Percentiles rank a stretch among this genome's conserved stretches.
Conservation (phyloP, 2,888 invertebrate genomes). For the Glaucopsyche alexis region DNA sequence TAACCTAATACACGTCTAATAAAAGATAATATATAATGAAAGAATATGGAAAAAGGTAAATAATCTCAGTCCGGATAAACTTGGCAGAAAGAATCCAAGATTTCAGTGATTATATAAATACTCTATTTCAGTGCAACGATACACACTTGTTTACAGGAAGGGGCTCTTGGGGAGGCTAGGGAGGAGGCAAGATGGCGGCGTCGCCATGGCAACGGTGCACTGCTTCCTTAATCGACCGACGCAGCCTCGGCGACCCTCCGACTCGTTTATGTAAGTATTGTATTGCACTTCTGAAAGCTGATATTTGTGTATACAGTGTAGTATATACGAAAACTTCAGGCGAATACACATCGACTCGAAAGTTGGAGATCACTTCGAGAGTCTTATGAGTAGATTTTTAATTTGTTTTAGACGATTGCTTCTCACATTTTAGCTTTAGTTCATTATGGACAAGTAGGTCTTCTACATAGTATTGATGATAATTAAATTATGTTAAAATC, state of each 20-base stretch:
- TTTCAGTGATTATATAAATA: constrained; percentile 30
- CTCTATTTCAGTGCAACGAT: constrained; percentile 73
- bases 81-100: constrained; percentile 16
- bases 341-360: background rate
- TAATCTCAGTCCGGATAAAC: constrained; percentile 6
- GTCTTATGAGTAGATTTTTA: background rate
- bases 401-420: background rate
- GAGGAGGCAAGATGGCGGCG: constrained; percentile 75
- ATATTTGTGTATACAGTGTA: constrained; percentile 36
- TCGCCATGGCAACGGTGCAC: constrained; percentile 76
- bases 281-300: constrained; percentile 64
- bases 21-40: background rate
- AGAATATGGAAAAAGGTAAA: background rate
- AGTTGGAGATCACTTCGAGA: background rate
- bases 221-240: constrained; percentile 80
- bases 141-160: constrained; percentile 75
- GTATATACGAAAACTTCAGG: constrained; percentile 39
- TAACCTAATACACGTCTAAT: no score
- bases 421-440: background rate
- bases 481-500: no score
- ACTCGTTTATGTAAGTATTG: constrained; percentile 75
- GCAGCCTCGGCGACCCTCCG: constrained; percentile 60
- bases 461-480: no score
- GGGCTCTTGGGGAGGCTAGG: constrained; percentile 50
- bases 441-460: no score